phyloP scores from a whole-genome alignment of 2,797 vertebrate genomes.

The Anableps anableps region DNA sequence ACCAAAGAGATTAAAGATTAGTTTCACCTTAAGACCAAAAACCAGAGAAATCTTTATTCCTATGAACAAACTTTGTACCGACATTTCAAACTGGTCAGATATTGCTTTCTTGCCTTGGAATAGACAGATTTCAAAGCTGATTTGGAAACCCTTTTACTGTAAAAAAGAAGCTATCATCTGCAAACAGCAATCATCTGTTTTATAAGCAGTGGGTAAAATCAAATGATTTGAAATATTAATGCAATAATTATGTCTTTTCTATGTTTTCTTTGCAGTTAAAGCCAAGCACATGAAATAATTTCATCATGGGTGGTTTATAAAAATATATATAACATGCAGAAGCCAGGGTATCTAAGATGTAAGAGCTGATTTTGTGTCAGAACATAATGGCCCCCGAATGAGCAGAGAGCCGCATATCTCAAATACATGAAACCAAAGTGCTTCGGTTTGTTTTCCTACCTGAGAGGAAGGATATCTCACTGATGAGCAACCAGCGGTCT shows the following conservation, averaged over 20 bases:
- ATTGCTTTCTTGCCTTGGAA: not conserved
- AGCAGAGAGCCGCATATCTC: conserved; percentile 1
- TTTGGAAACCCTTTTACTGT: not conserved
- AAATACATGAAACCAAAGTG: conserved; percentile 7
- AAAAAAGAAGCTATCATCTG: not conserved
- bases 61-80: conserved; percentile 2
- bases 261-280: not conserved
- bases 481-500: conserved; percentile 91
- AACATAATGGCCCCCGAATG: conserved; percentile 3
- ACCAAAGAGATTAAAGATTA: not conserved
- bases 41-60: not conserved
- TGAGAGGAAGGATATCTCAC: conserved; percentile 90
- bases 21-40: not conserved
- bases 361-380: not conserved
- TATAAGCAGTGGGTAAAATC: not conserved
- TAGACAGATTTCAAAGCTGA: not conserved
- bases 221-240: not conserved
- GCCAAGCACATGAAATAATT: not conserved
- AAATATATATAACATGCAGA: not conserved
- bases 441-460: conserved; percentile 71
- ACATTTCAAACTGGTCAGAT: not conserved
- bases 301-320: not conserved
- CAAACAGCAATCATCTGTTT: too few relatives aligned
- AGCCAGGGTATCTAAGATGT: conserved; percentile 2
- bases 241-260: not conserved